A percentile compares a stretch with the other conserved stretches of the same genome.
phyloP scores from a whole-genome alignment of 2,113 vertebrate genomes.

The Microtus richardsoni region DNA sequence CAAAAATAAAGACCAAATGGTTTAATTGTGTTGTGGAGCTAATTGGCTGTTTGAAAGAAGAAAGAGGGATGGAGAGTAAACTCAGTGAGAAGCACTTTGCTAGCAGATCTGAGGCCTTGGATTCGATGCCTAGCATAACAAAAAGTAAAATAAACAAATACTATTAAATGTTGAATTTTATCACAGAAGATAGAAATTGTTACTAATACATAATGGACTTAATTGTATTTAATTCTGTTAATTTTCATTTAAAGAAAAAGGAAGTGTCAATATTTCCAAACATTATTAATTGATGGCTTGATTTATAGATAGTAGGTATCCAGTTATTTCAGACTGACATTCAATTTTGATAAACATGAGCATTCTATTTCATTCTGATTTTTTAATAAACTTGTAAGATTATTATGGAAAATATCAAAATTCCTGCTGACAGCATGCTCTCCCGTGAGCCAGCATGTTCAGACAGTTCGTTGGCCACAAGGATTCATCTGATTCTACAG shows the following conservation, averaged over 20 bases:
- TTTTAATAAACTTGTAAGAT: conserved; percentile 28
- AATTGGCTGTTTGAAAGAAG: background rate
- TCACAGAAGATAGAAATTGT: background rate
- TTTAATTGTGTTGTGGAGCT: conserved; percentile 1
- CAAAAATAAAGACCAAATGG: conserved; percentile 28
- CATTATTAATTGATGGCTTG: conserved; percentile 13
- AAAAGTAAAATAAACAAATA: background rate
- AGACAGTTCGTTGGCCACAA: background rate
- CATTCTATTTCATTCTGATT: background rate
- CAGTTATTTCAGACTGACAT: background rate
- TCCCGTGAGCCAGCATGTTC: background rate
- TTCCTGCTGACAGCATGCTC: background rate
- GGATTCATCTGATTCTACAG: background rate
- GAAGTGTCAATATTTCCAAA: background rate
- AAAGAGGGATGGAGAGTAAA: background rate
- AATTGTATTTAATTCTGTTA: background rate
- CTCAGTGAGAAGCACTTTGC: background rate
- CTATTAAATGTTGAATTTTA: background rate
- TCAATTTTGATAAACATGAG: conserved; percentile 29
- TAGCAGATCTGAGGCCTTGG: background rate
- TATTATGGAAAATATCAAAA: conserved; percentile 14
- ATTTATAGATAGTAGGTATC: background rate
- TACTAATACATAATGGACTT: background rate
- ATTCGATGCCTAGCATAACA: background rate
- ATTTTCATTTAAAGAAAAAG: background rate